Evolutionary conservation across 2,113 vertebrate species (phyloP), one percentile per base, ranked within the genome.

Genomic region (Arizona elegans): DNA sequence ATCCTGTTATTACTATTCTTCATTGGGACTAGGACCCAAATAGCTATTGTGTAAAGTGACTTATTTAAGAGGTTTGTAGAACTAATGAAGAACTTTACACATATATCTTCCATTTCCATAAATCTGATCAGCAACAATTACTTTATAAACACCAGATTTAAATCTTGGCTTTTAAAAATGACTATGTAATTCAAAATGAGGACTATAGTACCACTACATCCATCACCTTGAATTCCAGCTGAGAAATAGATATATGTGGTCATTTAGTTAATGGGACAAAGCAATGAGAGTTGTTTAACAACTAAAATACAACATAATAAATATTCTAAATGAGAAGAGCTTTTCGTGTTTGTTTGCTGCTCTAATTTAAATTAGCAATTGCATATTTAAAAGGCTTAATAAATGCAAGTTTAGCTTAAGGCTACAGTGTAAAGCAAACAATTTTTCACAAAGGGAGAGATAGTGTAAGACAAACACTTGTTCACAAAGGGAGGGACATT

Each of bases 261-360:
- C 92, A 53, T 94, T 93, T 94, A 94, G 62, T 93, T 95, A 96
- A 96, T 92, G 87, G 53, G 17, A 47, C 94, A 43, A 92, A 92
- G 94, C 92, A 91, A 92, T 65, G 91, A 92, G 10, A 96, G 53
- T 65, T 91, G 54, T 93, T 94, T n/a, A 96, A 95, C 89, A 93
- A 75, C 23, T 88, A 94, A 94, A 89, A 0, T 81, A 89, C 1
- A 92, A 9, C 43, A 87, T 87, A 95, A 86, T 56, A 95, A 95
- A 94, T 90, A 93, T 38, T 92, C 65, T 70, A 94, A 52, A 92
- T 92, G 94, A 91, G 92, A 96, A 75, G 17, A 92, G 92, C 90
- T 96, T 95, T 92, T 95, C 33, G 38, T 93, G 47, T 92, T 95
- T 92, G 94, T 95, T 85, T 94, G 95, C 95, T 75, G 90, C 86